Conservation (phyloP, 2,888 invertebrate genomes). For the Heliconius hortense region DNA sequence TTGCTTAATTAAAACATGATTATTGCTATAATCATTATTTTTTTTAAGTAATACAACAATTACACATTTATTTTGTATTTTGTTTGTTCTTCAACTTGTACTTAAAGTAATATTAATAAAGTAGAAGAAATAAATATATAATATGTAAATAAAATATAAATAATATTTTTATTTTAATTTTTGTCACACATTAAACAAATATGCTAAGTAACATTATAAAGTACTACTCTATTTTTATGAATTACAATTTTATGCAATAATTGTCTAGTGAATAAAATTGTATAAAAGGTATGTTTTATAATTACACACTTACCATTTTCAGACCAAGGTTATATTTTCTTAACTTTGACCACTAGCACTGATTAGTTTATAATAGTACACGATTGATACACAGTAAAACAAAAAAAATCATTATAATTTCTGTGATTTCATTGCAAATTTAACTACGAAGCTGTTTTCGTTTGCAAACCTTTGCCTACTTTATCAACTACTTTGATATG, state of each 20-base stretch:
- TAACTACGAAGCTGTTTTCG: conserved; percentile 29
- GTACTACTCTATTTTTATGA: background rate
- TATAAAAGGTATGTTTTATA: conserved; percentile 25
- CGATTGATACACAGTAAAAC: conserved; percentile 10
- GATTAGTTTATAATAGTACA: conserved; percentile 19
- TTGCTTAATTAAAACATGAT: background rate
- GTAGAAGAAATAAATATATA: background rate
- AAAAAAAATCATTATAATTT: conserved; percentile 28
- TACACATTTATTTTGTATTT: background rate
- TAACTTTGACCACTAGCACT: conserved; percentile 25
- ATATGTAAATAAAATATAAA: background rate
- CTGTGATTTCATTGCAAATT: conserved; percentile 18
- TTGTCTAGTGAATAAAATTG: conserved; percentile 20
- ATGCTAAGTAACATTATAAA: background rate
- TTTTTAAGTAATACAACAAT: background rate
- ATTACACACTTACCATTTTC: conserved; percentile 47
- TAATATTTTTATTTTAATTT: background rate
- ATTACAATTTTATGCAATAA: conserved; percentile 5
- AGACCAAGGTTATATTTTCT: conserved; percentile 46
- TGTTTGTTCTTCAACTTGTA: background rate
- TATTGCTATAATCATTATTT: background rate
- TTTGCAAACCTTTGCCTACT: conserved; percentile 29
- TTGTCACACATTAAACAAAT: background rate
- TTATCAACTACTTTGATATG: conserved; percentile 31
- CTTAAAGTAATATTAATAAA: background rate